phyloP scores from a whole-genome alignment of 2,113 vertebrate species.

The Pelusios castaneus region DNA sequence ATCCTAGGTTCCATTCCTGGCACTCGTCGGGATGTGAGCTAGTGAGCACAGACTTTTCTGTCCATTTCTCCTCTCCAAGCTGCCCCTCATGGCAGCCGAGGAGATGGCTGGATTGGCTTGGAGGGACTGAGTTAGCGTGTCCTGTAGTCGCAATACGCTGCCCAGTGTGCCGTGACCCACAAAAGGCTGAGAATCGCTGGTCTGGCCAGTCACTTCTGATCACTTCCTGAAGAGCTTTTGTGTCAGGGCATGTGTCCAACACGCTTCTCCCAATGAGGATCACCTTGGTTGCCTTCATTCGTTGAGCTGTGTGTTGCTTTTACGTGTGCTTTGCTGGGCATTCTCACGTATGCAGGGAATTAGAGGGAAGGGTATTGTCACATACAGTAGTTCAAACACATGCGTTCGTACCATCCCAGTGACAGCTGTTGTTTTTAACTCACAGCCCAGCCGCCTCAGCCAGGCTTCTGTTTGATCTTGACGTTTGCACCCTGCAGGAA shows the following conservation, averaged over 20 bases:
- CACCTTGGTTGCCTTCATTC: background rate
- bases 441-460: background rate
- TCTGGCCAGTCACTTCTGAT: no score
- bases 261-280: background rate
- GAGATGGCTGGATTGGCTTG: no score
- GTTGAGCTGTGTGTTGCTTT: background rate
- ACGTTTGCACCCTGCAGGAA: conserved; percentile 73
- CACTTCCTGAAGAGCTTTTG: background rate
- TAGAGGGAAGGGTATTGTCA: background rate
- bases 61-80: background rate
- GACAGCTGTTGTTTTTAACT: conserved; percentile 35
- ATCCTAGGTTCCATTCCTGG: background rate
- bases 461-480: conserved; percentile 67
- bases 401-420: rapidly evolving
- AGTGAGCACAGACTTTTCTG: background rate
- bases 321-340: background rate
- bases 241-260: background rate
- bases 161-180: no score
- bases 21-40: background rate
- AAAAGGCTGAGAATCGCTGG: no score
- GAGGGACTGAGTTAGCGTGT: no score
- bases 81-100: no score
- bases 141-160: no score
- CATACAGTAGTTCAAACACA: background rate
- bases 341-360: background rate